A percentile compares a stretch with the other conserved stretches of the same genome.
Conservation (phyloP, 2,888 invertebrate genomes). For the Xestia ashworthii region DNA sequence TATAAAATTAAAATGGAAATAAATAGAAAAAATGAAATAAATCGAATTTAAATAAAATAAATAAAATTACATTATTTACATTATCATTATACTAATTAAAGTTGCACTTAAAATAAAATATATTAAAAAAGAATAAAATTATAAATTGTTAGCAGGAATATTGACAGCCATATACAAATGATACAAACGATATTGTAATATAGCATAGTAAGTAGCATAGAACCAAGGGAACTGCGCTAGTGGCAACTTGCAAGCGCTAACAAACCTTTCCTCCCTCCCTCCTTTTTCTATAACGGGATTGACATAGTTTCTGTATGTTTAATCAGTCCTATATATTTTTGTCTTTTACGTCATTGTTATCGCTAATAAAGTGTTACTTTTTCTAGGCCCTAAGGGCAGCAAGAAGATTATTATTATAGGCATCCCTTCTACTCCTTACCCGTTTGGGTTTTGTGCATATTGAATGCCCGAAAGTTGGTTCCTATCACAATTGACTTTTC, state of each 20-base stretch:
- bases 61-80: no score
- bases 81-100: no score
- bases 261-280: not conserved
- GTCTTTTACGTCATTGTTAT: not conserved
- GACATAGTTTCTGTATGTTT: not conserved
- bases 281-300: not conserved
- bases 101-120: no score
- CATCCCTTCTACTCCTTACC: not conserved
- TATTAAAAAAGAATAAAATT: no score
- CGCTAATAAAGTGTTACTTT: not conserved
- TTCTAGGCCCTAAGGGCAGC: not conserved
- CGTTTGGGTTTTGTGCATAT: not conserved
- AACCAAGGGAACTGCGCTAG: not conserved
- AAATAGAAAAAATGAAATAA: no score
- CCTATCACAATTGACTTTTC: not conserved
- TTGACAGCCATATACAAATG: no score
- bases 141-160: no score
- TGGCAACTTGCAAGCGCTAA: not conserved
- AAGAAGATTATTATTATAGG: not conserved
- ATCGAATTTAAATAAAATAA: no score
- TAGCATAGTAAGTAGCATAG: not conserved
- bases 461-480: constrained; percentile 6
- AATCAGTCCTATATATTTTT: not conserved
- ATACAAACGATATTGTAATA: not conserved
- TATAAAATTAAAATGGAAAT: no score